A percentile compares a stretch with the other conserved stretches of the same genome.
Evolutionary conservation across 2,888 invertebrate species (phyloP).

Genomic region (Limnephilus rhombicus): DNA sequence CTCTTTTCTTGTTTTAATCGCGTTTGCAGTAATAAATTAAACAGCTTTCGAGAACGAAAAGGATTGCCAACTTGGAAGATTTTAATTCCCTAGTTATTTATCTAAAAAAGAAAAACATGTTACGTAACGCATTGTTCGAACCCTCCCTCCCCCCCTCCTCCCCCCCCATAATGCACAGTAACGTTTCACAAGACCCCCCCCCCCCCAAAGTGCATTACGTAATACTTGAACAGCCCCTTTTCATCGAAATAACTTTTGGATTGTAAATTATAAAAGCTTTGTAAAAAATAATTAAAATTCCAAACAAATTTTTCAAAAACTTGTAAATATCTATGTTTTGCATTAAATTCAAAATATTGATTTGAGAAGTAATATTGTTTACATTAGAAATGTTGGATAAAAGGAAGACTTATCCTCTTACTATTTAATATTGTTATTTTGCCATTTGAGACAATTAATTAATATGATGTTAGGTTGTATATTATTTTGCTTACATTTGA

Average conservation of each 20-base stretch:
- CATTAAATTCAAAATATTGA: not conserved
- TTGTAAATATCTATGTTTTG: slow-evolving; percentile 11
- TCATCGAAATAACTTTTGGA: not conserved
- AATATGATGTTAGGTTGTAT: not conserved
- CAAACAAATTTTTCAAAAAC: not conserved
- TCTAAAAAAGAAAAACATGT: no score
- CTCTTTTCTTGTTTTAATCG: no score
- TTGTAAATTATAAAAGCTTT: not conserved
- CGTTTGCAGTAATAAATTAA: no score
- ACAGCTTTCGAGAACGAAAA: no score
- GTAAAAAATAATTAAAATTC: not conserved
- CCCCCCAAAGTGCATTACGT: no score
- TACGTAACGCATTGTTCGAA: no score
- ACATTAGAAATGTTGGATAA: not conserved
- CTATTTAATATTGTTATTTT: slow-evolving; percentile 13
- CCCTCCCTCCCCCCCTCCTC: no score
- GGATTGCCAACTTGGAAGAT: no score
- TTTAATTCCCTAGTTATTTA: no score
- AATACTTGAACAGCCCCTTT: no score
- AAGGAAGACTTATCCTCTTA: not conserved
- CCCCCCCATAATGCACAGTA: no score
- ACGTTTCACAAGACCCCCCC: no score
- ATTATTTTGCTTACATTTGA: slow-evolving; percentile 6
- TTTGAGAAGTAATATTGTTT: slow-evolving; percentile 11
- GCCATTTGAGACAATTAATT: slow-evolving; percentile 20